Evolutionary conservation across 2,888 invertebrate genomes (phyloP).

Genomic region (Strigamia transsilvanica): DNA sequence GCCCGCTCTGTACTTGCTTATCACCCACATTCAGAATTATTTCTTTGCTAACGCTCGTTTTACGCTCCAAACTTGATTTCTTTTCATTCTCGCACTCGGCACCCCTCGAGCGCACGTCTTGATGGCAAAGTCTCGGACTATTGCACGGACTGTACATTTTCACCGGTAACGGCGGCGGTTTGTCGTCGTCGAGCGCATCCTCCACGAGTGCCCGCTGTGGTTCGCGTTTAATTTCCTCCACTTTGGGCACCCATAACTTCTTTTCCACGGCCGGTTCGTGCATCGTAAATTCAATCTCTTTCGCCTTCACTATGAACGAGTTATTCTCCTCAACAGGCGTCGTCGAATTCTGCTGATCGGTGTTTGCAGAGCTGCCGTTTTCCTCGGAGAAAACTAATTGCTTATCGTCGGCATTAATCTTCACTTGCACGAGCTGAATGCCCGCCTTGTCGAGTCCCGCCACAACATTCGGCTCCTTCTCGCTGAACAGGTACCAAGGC

Average conservation of each 20-base stretch:
- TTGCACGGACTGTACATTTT: slow-evolving; percentile 52
- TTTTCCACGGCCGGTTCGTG: slow-evolving; percentile 21
- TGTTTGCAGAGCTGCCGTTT: slow-evolving; percentile 1
- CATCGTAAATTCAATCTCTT: slow-evolving; percentile 4
- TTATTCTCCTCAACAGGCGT: not conserved
- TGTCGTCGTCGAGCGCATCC: slow-evolving; percentile 15
- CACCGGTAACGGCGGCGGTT: slow-evolving; percentile 45
- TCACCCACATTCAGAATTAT: not conserved
- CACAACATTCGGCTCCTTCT: slow-evolving; percentile 4
- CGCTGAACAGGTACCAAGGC: slow-evolving; percentile 20
- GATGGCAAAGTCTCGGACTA: slow-evolving; percentile 35
- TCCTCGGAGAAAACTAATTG: not conserved
- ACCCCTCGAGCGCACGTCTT: not conserved
- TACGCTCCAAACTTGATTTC: not conserved
- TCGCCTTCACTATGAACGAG: slow-evolving; percentile 9
- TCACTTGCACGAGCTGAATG: slow-evolving; percentile 46
- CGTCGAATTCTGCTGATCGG: not conserved
- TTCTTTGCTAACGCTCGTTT: not conserved
- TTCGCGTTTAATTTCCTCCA: slow-evolving; percentile 16
- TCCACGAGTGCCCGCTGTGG: slow-evolving; percentile 1
- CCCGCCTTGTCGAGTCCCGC: slow-evolving; percentile 3
- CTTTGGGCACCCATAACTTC: slow-evolving; percentile 5
- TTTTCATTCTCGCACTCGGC: not conserved
- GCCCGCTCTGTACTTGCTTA: not conserved
- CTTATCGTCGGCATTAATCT: slow-evolving; percentile 30